Evolutionary conservation across 2,113 vertebrate species (phyloP).

Genomic region (Fregata magnificens): DNA sequence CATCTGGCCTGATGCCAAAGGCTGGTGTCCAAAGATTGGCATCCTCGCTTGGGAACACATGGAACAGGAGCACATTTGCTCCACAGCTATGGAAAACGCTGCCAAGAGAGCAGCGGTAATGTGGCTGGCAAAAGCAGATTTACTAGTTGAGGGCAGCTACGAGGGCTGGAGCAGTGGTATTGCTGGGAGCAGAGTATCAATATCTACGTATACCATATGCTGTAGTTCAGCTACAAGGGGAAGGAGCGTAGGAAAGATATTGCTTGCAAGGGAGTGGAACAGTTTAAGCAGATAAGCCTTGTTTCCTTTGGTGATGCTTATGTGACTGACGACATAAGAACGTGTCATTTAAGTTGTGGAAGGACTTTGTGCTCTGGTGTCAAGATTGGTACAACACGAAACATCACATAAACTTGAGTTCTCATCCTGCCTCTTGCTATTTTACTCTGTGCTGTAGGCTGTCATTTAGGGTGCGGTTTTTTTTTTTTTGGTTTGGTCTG

Average conservation of each 20-base stretch:
- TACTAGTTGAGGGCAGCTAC: neutral
- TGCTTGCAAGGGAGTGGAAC: neutral
- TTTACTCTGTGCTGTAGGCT: neutral
- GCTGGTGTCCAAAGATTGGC: conserved; percentile 39
- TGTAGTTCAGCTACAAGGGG: neutral
- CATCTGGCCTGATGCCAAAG: conserved; percentile 1
- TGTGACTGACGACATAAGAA: neutral
- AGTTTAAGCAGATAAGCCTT: neutral
- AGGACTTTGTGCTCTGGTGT: neutral
- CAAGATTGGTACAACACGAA: neutral
- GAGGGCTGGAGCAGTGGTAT: neutral
- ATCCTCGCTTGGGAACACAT: neutral
- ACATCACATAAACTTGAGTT: neutral
- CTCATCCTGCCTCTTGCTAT: neutral
- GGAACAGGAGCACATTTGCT: neutral
- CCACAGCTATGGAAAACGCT: neutral
- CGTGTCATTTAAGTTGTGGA: neutral
- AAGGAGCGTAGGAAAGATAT: neutral
- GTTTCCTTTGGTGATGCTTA: neutral
- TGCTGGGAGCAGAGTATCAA: neutral
- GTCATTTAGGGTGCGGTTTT: neutral
- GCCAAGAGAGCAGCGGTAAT: neutral
- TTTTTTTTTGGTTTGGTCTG: neutral
- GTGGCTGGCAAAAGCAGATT: neutral
- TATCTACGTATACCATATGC: neutral